These are phyloP conservation scores for Leptodactylus fuscus DNA, from an alignment of 2,113 vertebrate genomes.

Conservation along the genomic window DNA sequence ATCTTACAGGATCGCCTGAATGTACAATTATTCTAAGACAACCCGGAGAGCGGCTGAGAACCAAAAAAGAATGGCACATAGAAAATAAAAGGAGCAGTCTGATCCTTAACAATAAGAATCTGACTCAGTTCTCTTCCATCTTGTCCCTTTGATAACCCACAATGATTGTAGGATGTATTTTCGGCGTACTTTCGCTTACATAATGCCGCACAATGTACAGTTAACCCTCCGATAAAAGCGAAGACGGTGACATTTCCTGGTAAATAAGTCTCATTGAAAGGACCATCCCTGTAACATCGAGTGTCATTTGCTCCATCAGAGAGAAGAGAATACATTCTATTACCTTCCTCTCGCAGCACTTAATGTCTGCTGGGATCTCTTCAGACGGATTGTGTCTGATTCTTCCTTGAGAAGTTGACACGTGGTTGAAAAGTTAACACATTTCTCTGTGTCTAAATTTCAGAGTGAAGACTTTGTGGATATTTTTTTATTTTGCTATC, in stretches of 20 bases:
- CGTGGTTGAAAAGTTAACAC: not conserved
- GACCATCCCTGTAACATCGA: not conserved
- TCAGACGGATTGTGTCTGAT: not conserved
- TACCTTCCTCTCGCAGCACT: constrained; percentile 26
- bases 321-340: constrained; percentile 17
- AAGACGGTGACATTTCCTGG: not conserved
- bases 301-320: constrained; percentile 19
- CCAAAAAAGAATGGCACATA: not conserved
- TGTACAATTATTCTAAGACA: not conserved
- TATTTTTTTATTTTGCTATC: not conserved
- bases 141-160: not conserved
- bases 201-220: not conserved
- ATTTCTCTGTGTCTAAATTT: not conserved
- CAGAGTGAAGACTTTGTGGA: not conserved
- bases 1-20: no score
- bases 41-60: not conserved
- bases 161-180: not conserved
- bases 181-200: not conserved
- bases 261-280: constrained; percentile 35
- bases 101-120: not conserved
- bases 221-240: not conserved
- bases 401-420: constrained; percentile 28
- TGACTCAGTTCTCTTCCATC: constrained; percentile 1
- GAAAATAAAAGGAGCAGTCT: not conserved
- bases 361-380: constrained; percentile 33